Conservation (phyloP, 2,797 vertebrate genomes). For the Emys orbicularis region DNA sequence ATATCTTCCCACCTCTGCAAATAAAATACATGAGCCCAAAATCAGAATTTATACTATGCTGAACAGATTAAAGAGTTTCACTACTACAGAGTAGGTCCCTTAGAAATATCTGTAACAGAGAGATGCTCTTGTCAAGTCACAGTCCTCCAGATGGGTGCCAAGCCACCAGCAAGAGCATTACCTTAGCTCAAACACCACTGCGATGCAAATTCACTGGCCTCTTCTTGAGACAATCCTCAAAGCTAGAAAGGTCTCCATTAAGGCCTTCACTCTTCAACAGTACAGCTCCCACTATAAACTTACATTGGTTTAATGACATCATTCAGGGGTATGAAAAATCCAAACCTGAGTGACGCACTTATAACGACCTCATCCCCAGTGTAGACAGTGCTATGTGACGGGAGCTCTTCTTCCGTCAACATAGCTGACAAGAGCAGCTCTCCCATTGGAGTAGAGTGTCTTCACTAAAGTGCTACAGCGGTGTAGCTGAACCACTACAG, state of each 20-base stretch:
- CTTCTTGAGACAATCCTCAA: neutral
- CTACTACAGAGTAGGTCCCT: accelerated
- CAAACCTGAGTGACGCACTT: too few species aligned
- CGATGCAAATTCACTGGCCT: neutral
- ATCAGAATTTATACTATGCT: neutral
- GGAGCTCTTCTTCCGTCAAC: too few species aligned
- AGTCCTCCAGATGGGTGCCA: neutral
- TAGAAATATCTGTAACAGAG: neutral
- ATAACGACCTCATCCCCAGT: too few species aligned
- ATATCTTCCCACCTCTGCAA: neutral
- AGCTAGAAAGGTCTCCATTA: neutral
- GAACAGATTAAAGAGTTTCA: neutral
- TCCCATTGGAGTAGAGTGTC: too few species aligned
- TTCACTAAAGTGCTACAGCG: too few species aligned
- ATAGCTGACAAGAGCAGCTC: too few species aligned
- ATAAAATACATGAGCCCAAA: neutral
- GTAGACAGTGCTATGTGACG: too few species aligned
- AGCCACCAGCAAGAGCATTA: neutral
- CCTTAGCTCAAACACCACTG: neutral
- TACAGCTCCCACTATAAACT: neutral
- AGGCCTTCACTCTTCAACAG: neutral
- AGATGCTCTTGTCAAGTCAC: neutral
- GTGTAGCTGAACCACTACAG: too few species aligned
- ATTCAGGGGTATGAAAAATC: too few species aligned
- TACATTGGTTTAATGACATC: too few species aligned